A percentile compares a stretch with the other conserved stretches of the same genome.
Conservation (phyloP, 2,113 vertebrate species). For the Falcunculus frontatus region DNA sequence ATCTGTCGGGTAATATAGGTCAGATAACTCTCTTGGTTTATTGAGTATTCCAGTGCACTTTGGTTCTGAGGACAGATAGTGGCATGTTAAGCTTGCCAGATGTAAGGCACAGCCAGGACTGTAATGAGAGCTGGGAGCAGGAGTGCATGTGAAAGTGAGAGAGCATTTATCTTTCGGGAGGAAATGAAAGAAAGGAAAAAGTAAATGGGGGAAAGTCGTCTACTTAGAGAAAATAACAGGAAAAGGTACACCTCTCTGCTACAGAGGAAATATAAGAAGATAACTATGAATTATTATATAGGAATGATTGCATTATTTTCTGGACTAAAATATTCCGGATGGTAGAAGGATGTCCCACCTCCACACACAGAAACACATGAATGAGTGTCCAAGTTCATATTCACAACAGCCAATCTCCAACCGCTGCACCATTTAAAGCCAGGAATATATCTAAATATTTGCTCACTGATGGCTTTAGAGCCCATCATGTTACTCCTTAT, state of each 20-base stretch:
- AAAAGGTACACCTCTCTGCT: neutral
- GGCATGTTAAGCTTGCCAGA: slow-evolving; percentile 5
- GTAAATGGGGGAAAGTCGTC: neutral
- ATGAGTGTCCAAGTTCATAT: neutral
- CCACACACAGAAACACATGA: neutral
- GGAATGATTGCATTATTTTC: neutral
- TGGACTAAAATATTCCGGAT: neutral
- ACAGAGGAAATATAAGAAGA: neutral
- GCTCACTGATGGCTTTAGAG: neutral
- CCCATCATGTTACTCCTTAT: neutral
- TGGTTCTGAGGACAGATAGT: neutral
- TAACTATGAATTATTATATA: neutral
- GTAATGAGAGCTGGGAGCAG: neutral
- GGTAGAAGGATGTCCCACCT: neutral
- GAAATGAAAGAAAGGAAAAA: neutral
- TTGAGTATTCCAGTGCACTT: slow-evolving; percentile 5
- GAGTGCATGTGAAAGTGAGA: neutral
- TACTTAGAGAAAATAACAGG: neutral
- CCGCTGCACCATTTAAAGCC: neutral
- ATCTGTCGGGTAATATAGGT: neutral
- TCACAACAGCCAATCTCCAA: accelerated
- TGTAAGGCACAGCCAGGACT: neutral
- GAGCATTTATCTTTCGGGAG: neutral
- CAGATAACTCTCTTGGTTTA: slow-evolving; percentile 23
- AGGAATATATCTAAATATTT: neutral